Percentiles rank a stretch among this genome's conserved stretches.
These are phyloP conservation scores for Aporophyla nigra DNA, from an alignment of 2,888 invertebrate genomes.

Conservation along the genomic window DNA sequence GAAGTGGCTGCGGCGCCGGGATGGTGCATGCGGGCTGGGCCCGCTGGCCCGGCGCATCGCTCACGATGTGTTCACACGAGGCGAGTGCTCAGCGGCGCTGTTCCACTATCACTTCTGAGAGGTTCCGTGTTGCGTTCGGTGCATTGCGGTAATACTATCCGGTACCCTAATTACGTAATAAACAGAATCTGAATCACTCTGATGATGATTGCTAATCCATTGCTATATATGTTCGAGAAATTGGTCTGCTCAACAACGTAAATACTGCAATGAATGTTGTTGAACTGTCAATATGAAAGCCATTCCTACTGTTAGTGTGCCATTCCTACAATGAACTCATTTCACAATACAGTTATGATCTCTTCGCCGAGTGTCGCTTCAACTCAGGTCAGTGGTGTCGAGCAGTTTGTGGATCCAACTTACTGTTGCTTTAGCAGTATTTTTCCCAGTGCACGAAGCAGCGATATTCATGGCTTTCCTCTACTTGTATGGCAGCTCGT, in stretches of 20 bases:
- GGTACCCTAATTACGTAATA: no score
- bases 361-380: not conserved
- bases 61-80: conserved; percentile 10
- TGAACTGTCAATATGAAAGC: no score
- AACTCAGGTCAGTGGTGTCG: no score
- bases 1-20: conserved; percentile 25
- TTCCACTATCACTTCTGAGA: conserved; percentile 14
- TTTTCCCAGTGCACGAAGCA: not conserved
- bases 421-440: not conserved
- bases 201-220: no score
- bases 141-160: not conserved
- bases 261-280: no score
- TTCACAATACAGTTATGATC: not conserved
- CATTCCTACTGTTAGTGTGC: no score
- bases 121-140: conserved; percentile 1
- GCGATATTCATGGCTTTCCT: not conserved
- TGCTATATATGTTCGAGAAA: no score
- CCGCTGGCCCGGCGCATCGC: not conserved
- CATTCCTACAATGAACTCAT: not conserved
- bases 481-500: conserved; percentile 8
- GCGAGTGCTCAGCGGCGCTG: not conserved
- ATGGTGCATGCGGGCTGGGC: conserved; percentile 20
- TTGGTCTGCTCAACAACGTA: no score
- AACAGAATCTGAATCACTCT: no score
- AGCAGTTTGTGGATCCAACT: not conserved